Evolutionary conservation across 2,113 vertebrate species (phyloP).

Genomic region (Saguinus midas): DNA sequence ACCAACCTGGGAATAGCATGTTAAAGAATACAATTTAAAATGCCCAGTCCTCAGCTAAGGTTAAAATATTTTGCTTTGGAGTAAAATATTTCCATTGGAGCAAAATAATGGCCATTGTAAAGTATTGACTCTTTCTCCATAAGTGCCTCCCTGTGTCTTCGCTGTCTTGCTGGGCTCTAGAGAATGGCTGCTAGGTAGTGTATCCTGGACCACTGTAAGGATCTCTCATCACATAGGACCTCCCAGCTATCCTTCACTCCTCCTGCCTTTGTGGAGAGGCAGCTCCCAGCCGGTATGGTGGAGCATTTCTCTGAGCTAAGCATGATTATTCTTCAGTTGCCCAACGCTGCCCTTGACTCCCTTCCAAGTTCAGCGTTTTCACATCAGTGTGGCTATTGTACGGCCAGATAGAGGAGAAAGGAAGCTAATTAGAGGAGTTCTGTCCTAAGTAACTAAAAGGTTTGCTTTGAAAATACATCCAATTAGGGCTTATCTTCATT

Average conservation of each 20-base stretch:
- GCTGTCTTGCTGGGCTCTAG: not conserved
- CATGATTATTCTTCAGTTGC: not conserved
- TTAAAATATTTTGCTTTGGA: not conserved
- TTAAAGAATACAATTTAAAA: not conserved
- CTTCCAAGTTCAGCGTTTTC: not conserved
- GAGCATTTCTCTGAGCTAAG: not conserved
- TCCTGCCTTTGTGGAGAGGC: not conserved
- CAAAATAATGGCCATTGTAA: not conserved
- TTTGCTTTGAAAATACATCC: constrained; percentile 70
- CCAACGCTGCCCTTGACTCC: not conserved
- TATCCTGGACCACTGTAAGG: not conserved
- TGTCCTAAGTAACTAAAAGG: constrained; percentile 69
- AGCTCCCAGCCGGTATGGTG: not conserved
- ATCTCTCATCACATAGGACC: not conserved
- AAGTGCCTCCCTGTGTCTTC: fast-evolving
- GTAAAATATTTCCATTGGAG: not conserved
- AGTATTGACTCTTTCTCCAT: not conserved
- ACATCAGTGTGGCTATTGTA: not conserved
- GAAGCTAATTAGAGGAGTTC: constrained; percentile 60
- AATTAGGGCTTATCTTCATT: constrained; percentile 63
- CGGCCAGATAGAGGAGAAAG: not conserved
- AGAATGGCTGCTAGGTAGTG: not conserved
- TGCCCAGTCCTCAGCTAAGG: not conserved
- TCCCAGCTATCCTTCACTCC: too few relatives aligned
- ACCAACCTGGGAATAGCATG: not conserved